These are phyloP conservation scores for Pelodiscus sinensis DNA, from an alignment of 2,113 vertebrate species.

Conservation along the genomic window DNA sequence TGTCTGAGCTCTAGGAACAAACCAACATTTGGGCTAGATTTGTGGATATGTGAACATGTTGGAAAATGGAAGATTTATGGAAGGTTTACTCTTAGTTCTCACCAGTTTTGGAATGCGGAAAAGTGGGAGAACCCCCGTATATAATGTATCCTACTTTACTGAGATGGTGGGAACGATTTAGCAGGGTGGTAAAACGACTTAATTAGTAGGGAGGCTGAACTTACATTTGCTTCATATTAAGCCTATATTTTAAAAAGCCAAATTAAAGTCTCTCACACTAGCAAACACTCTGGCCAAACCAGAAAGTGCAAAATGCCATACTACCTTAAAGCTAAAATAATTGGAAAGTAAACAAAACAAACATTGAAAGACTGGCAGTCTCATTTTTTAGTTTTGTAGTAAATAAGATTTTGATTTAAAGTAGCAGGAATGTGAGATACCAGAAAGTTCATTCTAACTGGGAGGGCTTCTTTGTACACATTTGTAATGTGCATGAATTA, in stretches of 20 bases:
- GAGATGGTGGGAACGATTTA: neutral
- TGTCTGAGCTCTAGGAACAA: neutral
- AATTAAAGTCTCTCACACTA: neutral
- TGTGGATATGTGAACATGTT: neutral
- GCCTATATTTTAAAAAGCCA: rapidly evolving
- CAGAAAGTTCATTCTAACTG: neutral
- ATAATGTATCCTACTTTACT: neutral
- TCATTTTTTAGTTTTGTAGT: neutral
- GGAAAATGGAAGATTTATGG: neutral
- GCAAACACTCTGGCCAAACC: rapidly evolving
- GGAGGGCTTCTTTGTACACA: neutral
- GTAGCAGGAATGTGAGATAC: neutral
- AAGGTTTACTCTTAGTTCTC: neutral
- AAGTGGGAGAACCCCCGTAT: neutral
- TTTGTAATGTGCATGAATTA: neutral
- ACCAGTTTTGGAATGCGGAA: neutral
- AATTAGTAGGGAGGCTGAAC: neutral
- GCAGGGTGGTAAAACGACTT: neutral
- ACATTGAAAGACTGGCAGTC: neutral
- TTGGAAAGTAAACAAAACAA: rapidly evolving
- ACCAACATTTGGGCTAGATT: neutral
- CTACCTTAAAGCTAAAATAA: rapidly evolving
- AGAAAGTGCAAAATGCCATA: rapidly evolving
- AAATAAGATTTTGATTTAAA: conserved; percentile 6
- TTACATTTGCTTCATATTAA: neutral